Base-by-base conservation (phyloP, 2,888 invertebrate genomes). In the Pyralis farinalis region DNA sequence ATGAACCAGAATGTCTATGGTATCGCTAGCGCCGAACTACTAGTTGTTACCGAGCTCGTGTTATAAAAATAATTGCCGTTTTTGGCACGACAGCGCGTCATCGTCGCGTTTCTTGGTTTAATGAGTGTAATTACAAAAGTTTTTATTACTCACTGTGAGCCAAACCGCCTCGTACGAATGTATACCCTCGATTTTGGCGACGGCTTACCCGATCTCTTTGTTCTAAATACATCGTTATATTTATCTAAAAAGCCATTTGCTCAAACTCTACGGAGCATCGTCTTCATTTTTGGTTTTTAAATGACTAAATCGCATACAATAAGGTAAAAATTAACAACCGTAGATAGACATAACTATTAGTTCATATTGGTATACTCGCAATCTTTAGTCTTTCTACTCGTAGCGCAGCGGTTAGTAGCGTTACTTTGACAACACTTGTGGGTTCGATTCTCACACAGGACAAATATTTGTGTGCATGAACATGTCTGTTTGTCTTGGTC, bases 81-180 rank as follows among this genome's bases (percentile, higher is more conserved):
- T 86, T 85, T 85, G 86, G 87, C 86, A 85, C 86, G 84, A 77
- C 78, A 79, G 58, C 74, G 71, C 78, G 79, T 84, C 86, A 86
- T 73, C 78, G 80, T 55, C 68, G 69, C 68, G 70, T 83, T 63
- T 76, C 81, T 74, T 74, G 66, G 72, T 78, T 75, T 81, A 87
- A 87, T 85, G 83, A 82, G 81, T 71, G 75, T 80, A 86, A 87
- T 88, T 86, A 86, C 75, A 73, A 84, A 87, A 88, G 86, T 87
- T 87, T 87, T 87, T 85, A 88, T 85, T 80, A 74, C 82, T 70
- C 73, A 79, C 64, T 75, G 73, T 63, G 74, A 71, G 85, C 85
- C 86, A 85, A 82, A 78, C 68, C 72, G 74, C 64, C 66, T 72
- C 76, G 65, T 62, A 67, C 68, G 61, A 69, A 68, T 68, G 66